Evolutionary conservation across 2,888 invertebrate species (phyloP), one percentile per base, ranked within the genome.

Genomic region (Xylophagus ater): DNA sequence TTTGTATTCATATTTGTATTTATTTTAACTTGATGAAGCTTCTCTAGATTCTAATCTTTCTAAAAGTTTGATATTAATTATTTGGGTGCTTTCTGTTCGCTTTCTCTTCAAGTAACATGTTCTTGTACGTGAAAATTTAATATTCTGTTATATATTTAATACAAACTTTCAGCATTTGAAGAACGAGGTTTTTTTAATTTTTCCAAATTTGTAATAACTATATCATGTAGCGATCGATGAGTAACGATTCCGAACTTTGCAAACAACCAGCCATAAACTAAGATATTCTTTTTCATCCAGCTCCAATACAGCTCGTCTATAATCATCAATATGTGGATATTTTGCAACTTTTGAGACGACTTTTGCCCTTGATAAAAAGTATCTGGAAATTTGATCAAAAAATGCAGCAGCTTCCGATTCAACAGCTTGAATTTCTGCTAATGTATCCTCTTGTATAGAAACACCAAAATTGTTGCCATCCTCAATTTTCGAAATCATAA

Each of bases 401-500:
- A 92, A 97, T 15, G 93, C 87, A 13, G 96, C 94, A 1, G 94
- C 94, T 65, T 98, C 97, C 1, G 90, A 87, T 67, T 98, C 98
- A 10, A 93, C 92, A 0, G 89, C 85, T 59, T 96, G 86, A 20
- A 96, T 83, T 68, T 97, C 97, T n/a, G 89, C 90, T 34, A 98
- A 70, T 0, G 94, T 93, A 58, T 97, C 97, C 65, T 98, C 97
- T 71, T 97, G 96, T 59, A 97, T 89, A 42, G 93, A 93, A 2
- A 98, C 97, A 30, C 97, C 97, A 67, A 98, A 98, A 63, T 98
- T 98, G 67, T 98, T 98, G 38, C 97, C 97, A 62, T 98, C 97
- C 69, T 98, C 97, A 54, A 97, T 97, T 71, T 94, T 92, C 3
- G 97, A 97, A 64, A 98, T 97, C 77, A 96, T 81, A 59, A 94